Evolutionary conservation across 2,113 vertebrate genomes (phyloP).

Genomic region (Tiliqua scincoides): DNA sequence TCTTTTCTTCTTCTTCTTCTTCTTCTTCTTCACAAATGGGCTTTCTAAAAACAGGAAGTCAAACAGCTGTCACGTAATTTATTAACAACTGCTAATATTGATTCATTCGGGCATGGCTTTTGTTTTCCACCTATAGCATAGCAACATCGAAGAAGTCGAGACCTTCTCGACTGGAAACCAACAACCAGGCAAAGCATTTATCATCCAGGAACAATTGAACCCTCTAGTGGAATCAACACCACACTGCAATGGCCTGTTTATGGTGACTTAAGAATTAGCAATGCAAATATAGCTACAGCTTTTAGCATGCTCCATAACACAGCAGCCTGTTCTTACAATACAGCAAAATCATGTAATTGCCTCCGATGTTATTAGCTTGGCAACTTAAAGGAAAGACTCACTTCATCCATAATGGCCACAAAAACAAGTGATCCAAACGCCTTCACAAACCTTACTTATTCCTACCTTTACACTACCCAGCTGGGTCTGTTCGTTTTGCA

Average conservation of each 20-base stretch:
- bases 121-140: accelerated
- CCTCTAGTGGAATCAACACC: conserved; percentile 77
- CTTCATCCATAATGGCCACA: background rate
- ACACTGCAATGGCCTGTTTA: conserved; percentile 54
- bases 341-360: background rate
- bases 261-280: background rate
- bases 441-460: background rate
- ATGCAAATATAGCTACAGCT: conserved; percentile 21
- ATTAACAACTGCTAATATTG: background rate
- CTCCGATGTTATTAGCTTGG: conserved; percentile 19
- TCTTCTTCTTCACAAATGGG: background rate
- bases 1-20: too few species aligned
- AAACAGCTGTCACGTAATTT: background rate
- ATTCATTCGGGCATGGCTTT: background rate
- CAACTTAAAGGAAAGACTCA: background rate
- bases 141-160: accelerated
- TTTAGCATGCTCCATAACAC: background rate
- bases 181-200: background rate
- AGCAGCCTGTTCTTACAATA: conserved; percentile 13
- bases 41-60: background rate
- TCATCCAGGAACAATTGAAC: conserved; percentile 71
- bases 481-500: background rate
- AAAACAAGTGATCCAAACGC: conserved; percentile 16
- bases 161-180: accelerated
- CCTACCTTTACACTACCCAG: conserved; percentile 43